phyloP scores from a whole-genome alignment of 37 sponge, comb jelly and placozoan species.

The Ephydatia muelleri region DNA sequence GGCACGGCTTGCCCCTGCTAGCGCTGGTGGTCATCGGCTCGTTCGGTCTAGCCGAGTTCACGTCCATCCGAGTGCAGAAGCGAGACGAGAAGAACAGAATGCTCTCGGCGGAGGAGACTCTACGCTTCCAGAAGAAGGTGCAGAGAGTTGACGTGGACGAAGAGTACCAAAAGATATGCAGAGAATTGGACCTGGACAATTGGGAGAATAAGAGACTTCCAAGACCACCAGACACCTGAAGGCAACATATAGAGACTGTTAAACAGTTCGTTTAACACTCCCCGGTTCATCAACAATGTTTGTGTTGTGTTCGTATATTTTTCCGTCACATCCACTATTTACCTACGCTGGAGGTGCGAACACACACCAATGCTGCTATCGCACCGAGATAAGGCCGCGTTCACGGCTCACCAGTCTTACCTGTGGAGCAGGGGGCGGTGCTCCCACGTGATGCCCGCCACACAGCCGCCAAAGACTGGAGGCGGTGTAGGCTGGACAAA shows the following conservation, averaged over 20 bases:
- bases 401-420: not conserved
- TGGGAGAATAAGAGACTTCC: constrained; percentile 89
- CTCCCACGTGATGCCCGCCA: not conserved
- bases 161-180: constrained; percentile 37
- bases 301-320: too few relatives aligned
- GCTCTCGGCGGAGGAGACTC: constrained; percentile 67
- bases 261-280: too few relatives aligned
- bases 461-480: not conserved
- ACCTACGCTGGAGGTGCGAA: too few relatives aligned
- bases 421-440: not conserved
- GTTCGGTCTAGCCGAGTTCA: constrained; percentile 74
- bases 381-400: not conserved
- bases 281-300: too few relatives aligned
- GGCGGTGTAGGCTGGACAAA: too few relatives aligned
- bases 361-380: not conserved
- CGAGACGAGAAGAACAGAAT: constrained; percentile 75
- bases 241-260: too few relatives aligned
- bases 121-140: constrained; percentile 57
- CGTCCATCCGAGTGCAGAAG: constrained; percentile 56
- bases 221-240: constrained; percentile 56
- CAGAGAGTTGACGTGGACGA: constrained; percentile 53
- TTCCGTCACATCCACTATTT: too few relatives aligned
- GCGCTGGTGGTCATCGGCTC: constrained; percentile 69
- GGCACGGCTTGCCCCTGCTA: constrained; percentile 58
- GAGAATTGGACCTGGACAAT: constrained; percentile 63